Percentiles rank a stretch among this genome's conserved stretches.
Evolutionary conservation across 2,888 invertebrate species (phyloP).

Genomic region (Mesorhabditis belari): DNA sequence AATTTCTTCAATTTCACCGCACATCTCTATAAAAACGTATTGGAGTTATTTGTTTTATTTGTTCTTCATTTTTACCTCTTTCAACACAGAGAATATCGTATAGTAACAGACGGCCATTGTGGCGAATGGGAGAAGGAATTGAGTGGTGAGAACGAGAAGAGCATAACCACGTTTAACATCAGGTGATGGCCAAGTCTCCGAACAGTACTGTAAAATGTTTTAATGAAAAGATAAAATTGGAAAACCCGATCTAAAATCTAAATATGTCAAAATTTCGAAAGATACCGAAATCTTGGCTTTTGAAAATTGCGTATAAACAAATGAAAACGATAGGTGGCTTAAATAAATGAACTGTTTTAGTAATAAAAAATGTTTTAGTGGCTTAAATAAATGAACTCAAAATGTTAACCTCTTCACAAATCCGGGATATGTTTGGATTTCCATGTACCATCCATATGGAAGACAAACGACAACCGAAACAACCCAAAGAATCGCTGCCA

Average conservation of each 20-base stretch:
- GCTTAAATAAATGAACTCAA: no score
- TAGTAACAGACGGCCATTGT: constrained; percentile 91
- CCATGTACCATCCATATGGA: constrained; percentile 82
- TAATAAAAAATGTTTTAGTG: no score
- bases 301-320: no score
- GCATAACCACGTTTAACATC: constrained; percentile 73
- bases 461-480: constrained; percentile 73
- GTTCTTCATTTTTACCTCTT: constrained; percentile 19
- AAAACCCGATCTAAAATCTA: no score
- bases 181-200: constrained; percentile 77
- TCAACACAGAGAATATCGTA: constrained; percentile 63
- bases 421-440: constrained; percentile 52
- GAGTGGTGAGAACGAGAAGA: constrained; percentile 76
- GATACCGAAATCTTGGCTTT: no score
- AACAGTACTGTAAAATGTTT: constrained; percentile 42
- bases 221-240: no score
- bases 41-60: no score
- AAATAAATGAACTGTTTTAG: no score
- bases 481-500: constrained; percentile 39
- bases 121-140: constrained; percentile 85
- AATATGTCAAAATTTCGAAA: no score
- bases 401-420: no score
- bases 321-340: no score
- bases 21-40: constrained; percentile 15
- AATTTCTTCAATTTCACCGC: constrained; percentile 44